Evolutionary conservation across 2,888 invertebrate species (phyloP).

Genomic region (Agonopterix arenella): DNA sequence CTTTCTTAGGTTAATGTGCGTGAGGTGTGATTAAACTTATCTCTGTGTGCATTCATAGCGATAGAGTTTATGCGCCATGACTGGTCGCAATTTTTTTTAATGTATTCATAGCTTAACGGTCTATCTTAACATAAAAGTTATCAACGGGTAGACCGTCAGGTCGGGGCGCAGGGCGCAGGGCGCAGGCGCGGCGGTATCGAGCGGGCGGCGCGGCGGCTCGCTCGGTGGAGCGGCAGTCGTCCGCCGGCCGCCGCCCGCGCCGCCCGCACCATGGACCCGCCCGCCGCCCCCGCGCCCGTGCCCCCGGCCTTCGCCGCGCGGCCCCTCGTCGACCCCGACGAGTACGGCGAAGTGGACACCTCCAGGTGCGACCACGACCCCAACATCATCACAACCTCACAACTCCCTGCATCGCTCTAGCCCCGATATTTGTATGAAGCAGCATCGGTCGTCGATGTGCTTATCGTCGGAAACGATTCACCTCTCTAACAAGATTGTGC

Average conservation of each 20-base stretch:
- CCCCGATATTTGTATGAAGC: too few species aligned
- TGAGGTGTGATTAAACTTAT: too few species aligned
- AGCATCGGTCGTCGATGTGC: too few species aligned
- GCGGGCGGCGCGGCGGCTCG: slow-evolving; percentile 13
- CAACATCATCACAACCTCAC: background rate
- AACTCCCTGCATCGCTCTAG: background rate
- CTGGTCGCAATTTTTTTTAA: too few species aligned
- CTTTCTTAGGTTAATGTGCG: too few species aligned
- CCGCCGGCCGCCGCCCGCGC: slow-evolving; percentile 11
- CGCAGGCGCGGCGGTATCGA: slow-evolving; percentile 3
- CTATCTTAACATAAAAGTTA: too few species aligned
- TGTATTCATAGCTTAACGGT: too few species aligned
- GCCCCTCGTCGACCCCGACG: slow-evolving; percentile 89
- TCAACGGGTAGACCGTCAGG: background rate
- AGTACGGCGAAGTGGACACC: slow-evolving; percentile 91
- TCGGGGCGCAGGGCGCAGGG: background rate
- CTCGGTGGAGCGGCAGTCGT: background rate
- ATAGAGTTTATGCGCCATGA: too few species aligned
- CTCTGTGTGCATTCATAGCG: too few species aligned
- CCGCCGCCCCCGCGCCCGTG: slow-evolving; percentile 19
- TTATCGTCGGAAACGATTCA: too few species aligned
- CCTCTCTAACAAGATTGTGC: too few species aligned
- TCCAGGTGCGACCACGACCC: slow-evolving; percentile 77
- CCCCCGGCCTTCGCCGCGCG: slow-evolving; percentile 68
- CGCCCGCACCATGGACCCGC: slow-evolving; percentile 42